These are phyloP conservation scores for Lasioglossum villosulum DNA, from an alignment of 2,888 invertebrate genomes.

Conservation along the genomic window DNA sequence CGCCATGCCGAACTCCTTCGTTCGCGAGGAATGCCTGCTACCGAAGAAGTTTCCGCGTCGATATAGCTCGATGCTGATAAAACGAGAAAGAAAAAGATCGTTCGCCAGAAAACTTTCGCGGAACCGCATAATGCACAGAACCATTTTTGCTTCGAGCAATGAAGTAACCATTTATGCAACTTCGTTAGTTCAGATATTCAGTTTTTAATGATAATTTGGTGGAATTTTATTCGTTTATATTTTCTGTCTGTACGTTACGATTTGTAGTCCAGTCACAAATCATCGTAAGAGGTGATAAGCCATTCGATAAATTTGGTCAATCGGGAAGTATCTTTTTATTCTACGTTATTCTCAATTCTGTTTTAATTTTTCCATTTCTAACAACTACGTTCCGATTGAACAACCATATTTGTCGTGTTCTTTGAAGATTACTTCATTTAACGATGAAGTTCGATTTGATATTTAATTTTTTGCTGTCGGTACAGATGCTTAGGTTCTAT, in stretches of 20 bases:
- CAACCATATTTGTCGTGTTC: too few species aligned
- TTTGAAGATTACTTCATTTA: too few species aligned
- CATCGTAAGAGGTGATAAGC: too few species aligned
- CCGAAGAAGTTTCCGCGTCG: conserved; percentile 36
- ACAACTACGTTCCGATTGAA: too few species aligned
- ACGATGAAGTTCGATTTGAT: too few species aligned
- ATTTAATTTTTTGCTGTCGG: too few species aligned
- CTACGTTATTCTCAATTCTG: too few species aligned
- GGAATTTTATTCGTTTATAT: not conserved
- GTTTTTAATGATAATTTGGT: not conserved
- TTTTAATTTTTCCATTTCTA: too few species aligned
- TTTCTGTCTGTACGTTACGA: too few species aligned
- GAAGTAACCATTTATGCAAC: not conserved
- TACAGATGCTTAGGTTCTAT: not conserved
- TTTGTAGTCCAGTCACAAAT: too few species aligned
- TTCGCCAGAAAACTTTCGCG: not conserved
- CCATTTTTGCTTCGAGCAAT: not conserved
- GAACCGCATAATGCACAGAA: not conserved
- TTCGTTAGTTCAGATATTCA: not conserved
- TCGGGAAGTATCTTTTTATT: too few species aligned
- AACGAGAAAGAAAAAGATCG: not conserved
- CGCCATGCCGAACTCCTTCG: conserved; percentile 29
- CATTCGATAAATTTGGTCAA: too few species aligned
- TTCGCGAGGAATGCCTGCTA: conserved; percentile 1
- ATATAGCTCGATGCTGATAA: not conserved